These are phyloP conservation scores for Sitophilus oryzae DNA, from an alignment of 1,140 invertebrate genomes.

Conservation along the genomic window DNA sequence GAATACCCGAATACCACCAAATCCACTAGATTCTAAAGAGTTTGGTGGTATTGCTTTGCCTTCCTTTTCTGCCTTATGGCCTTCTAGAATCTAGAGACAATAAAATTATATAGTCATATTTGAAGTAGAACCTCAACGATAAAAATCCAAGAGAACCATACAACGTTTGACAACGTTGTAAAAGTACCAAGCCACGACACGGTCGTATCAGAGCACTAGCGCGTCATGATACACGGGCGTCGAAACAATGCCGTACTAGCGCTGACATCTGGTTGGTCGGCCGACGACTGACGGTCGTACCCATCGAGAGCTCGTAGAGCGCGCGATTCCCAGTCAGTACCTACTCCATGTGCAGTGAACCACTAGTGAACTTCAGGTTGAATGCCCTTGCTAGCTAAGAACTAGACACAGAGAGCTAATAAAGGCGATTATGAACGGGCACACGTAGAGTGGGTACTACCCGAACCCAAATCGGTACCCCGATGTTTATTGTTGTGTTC, in stretches of 20 bases:
- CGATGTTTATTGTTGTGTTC: conserved; percentile 2
- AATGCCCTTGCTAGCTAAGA: conserved; percentile 27
- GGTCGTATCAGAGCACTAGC: background rate
- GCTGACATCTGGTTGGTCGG: conserved; percentile 13
- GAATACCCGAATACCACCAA: too few relatives aligned
- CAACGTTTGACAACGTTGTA: too few relatives aligned
- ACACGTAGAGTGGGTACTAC: conserved; percentile 22
- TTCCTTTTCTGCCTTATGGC: too few relatives aligned
- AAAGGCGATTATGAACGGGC: conserved; percentile 24
- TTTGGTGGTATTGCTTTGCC: too few relatives aligned
- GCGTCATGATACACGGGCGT: background rate
- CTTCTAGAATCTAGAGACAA: too few relatives aligned
- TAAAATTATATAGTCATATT: too few relatives aligned
- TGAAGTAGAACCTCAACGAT: too few relatives aligned
- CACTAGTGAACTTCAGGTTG: conserved; percentile 26
- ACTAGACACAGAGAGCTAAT: conserved; percentile 28
- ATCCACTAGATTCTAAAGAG: too few relatives aligned
- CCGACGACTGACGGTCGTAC: conserved; percentile 14
- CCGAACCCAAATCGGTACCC: conserved; percentile 1
- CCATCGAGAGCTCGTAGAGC: conserved; percentile 3
- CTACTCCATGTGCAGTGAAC: conserved; percentile 30
- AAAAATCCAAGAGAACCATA: too few relatives aligned
- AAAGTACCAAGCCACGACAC: background rate
- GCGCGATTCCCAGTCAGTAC: conserved; percentile 27
- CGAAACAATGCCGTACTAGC: conserved; percentile 16